These are phyloP conservation scores for Trialeurodes vaporariorum DNA, from an alignment of 1,140 invertebrate genomes.

Conservation along the genomic window DNA sequence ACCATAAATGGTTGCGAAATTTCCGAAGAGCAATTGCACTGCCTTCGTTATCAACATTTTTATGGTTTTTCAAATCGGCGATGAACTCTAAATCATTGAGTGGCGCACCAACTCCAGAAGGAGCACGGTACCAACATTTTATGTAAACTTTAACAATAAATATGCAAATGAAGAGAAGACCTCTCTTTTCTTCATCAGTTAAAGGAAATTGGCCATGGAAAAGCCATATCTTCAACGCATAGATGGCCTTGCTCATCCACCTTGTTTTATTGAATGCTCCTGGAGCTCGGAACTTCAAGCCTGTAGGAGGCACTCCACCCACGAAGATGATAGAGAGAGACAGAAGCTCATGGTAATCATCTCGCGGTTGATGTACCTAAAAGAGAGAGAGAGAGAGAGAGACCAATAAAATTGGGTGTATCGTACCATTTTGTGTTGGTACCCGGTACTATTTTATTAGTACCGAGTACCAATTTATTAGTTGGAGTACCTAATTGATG, in stretches of 20 bases:
- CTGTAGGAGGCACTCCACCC: neutral
- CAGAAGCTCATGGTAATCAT: conserved; percentile 15
- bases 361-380: neutral
- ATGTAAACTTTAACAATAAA: conserved; percentile 20
- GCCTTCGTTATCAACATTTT: conserved; percentile 16
- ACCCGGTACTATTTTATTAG: no score
- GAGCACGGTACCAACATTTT: conserved; percentile 14
- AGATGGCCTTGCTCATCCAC: conserved; percentile 21
- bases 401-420: no score
- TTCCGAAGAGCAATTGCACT: conserved; percentile 14
- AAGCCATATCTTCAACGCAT: conserved; percentile 19
- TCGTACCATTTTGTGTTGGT: no score
- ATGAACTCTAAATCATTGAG: conserved; percentile 17
- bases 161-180: conserved; percentile 12
- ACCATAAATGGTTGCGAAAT: conserved; percentile 25
- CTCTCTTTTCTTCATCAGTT: conserved; percentile 9
- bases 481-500: no score
- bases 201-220: conserved; percentile 17
- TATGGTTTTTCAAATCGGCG: conserved; percentile 11
- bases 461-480: no score
- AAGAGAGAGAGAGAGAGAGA: no score
- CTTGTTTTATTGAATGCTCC: conserved; percentile 14
- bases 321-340: conserved; percentile 13
- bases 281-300: conserved; percentile 10
- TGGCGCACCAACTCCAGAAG: conserved; percentile 5